Evolutionary conservation across 2,888 invertebrate genomes (phyloP).

Genomic region (Seladonia tumulorum): DNA sequence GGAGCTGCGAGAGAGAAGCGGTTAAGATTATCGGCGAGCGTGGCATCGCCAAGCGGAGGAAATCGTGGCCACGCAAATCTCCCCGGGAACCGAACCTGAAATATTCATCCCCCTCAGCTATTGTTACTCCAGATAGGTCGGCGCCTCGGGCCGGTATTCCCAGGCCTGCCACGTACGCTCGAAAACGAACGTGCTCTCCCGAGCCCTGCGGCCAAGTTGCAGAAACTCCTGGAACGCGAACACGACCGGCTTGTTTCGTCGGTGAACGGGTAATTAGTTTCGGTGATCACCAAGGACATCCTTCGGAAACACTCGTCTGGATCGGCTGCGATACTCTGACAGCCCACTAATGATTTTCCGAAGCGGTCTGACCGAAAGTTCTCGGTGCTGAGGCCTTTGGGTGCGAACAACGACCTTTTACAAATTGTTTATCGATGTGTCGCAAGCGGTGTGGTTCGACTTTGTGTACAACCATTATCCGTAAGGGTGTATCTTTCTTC

Average conservation of each 20-base stretch:
- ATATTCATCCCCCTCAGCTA: constrained; percentile 48
- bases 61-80: constrained; percentile 36
- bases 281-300: neutral
- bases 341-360: neutral
- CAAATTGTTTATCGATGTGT: too few relatives aligned
- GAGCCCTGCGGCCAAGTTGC: neutral
- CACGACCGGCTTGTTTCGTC: neutral
- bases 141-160: constrained; percentile 13
- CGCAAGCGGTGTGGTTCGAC: too few relatives aligned
- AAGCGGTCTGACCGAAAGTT: neutral
- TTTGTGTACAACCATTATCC: too few relatives aligned
- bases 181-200: neutral
- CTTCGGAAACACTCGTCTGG: neutral
- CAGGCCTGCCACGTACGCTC: constrained; percentile 6
- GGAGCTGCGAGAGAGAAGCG: neutral
- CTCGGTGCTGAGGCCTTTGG: neutral
- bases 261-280: neutral
- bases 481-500: too few relatives aligned
- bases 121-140: constrained; percentile 38
- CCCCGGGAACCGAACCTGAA: constrained; percentile 38
- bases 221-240: neutral
- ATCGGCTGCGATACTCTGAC: neutral
- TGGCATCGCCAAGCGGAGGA: neutral
- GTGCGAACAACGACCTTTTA: neutral
- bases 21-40: neutral